A percentile compares a stretch with the other conserved stretches of the same genome.
phyloP scores from a whole-genome alignment of 1,140 invertebrate species.

The Liolophura sinensis region DNA sequence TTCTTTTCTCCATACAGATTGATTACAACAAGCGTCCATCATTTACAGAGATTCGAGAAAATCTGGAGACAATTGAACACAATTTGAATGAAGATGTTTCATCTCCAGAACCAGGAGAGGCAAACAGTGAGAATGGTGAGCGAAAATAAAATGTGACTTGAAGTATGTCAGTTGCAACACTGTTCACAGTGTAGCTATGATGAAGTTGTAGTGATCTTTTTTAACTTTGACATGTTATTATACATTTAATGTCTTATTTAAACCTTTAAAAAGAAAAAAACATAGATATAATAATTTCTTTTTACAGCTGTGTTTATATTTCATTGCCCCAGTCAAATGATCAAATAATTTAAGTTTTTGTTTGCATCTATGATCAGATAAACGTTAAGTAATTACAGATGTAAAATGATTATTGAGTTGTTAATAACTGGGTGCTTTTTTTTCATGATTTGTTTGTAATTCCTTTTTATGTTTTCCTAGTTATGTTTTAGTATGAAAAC shows the following conservation, averaged over 20 bases:
- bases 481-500: not conserved
- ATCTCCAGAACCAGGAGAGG: conserved; percentile 21
- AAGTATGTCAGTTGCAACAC: too few relatives aligned
- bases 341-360: not conserved
- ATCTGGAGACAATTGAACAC: conserved; percentile 64
- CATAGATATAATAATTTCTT: not conserved
- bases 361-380: not conserved
- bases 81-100: conserved; percentile 39
- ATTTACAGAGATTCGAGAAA: conserved; percentile 76
- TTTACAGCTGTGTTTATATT: conserved; percentile 12
- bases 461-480: not conserved
- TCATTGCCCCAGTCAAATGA: not conserved
- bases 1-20: conserved; percentile 64
- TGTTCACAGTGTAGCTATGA: too few relatives aligned
- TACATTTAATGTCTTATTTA: not conserved
- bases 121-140: conserved; percentile 20
- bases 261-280: not conserved
- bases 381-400: not conserved
- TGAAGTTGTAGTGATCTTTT: too few relatives aligned
- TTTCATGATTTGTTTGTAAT: too few relatives aligned
- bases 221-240: conserved; percentile 5
- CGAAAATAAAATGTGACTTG: not conserved
- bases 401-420: too few relatives aligned
- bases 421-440: too few relatives aligned
- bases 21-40: conserved; percentile 82